These are phyloP conservation scores for Limulus polyphemus DNA, from an alignment of 2,888 invertebrate species.

Conservation along the genomic window DNA sequence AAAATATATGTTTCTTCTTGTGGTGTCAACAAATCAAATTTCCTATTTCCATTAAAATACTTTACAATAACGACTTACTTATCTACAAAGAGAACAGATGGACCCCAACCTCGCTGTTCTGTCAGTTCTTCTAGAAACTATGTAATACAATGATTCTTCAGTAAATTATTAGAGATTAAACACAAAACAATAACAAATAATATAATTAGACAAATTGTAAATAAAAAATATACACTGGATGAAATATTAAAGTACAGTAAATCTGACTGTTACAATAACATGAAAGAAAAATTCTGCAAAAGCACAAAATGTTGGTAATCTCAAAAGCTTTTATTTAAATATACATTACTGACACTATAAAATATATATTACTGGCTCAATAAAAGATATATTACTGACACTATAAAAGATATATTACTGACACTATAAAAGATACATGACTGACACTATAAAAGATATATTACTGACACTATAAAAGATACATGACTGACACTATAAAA, in stretches of 20 bases:
- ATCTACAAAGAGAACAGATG: constrained; percentile 85
- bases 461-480: too few species aligned
- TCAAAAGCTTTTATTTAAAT: too few species aligned
- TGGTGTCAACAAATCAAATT: constrained; percentile 1
- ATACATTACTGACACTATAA: too few species aligned
- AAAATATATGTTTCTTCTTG: constrained; percentile 2
- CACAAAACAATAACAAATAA: background rate
- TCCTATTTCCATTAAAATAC: constrained; percentile 7
- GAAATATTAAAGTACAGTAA: background rate
- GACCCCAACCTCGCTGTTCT: constrained; percentile 82
- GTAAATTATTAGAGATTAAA: background rate
- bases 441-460: too few species aligned
- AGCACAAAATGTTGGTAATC: too few species aligned
- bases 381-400: too few species aligned
- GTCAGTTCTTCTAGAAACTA: constrained; percentile 64
- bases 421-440: too few species aligned
- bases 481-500: too few species aligned
- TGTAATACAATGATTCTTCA: constrained; percentile 11
- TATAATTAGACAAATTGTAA: background rate
- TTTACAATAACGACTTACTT: constrained; percentile 48
- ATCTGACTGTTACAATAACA: too few species aligned
- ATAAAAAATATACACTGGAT: background rate
- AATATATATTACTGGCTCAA: too few species aligned
- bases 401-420: too few species aligned
- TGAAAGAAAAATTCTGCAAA: too few species aligned